Conservation (phyloP, 1,140 invertebrate species). For the Trichoplusia ni region DNA sequence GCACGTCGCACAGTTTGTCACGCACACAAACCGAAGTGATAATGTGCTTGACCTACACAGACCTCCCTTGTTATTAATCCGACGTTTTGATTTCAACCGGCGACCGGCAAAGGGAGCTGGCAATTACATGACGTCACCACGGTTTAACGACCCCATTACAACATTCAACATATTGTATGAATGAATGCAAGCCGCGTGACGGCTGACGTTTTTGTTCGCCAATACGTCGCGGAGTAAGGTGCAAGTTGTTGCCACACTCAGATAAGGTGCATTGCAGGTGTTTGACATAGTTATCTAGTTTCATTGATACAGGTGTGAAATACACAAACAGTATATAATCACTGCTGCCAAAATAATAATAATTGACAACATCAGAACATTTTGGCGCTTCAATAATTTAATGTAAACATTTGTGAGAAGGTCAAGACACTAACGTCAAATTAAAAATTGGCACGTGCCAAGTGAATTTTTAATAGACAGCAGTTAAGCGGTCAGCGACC, state of each 20-base stretch:
- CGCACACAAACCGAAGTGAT: conserved; percentile 45
- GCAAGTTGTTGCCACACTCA: conserved; percentile 1
- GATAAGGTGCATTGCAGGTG: background rate
- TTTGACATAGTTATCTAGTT: conserved; percentile 3
- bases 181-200: conserved; percentile 77
- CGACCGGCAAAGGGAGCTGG: conserved; percentile 73
- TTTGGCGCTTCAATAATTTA: background rate
- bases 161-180: conserved; percentile 73
- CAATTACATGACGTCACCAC: conserved; percentile 79
- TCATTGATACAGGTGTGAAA: background rate
- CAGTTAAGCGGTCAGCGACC: conserved; percentile 64
- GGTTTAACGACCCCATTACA: conserved; percentile 81
- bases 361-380: background rate
- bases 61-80: conserved; percentile 79
- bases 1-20: conserved; percentile 27
- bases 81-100: conserved; percentile 76
- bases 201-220: conserved; percentile 67
- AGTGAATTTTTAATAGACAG: conserved; percentile 65
- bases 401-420: background rate
- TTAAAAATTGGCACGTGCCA: conserved; percentile 49
- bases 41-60: conserved; percentile 78
- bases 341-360: background rate
- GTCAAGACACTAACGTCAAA: background rate
- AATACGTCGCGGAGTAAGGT: conserved; percentile 51
- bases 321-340: background rate